These are phyloP conservation scores for Folsomia candida DNA, from an alignment of 2,888 invertebrate species.

Conservation along the genomic window DNA sequence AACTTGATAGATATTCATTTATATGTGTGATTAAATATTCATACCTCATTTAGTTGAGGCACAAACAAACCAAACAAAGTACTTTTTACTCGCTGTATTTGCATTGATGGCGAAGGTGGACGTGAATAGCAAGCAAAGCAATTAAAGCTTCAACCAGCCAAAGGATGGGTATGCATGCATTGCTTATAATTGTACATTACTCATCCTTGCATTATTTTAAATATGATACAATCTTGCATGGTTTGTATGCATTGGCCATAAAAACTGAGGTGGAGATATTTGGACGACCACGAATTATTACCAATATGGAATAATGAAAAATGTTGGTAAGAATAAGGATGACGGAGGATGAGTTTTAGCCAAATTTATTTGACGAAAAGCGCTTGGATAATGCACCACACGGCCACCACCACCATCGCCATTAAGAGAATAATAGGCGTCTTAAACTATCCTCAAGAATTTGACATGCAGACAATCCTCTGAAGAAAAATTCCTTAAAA, in stretches of 20 bases:
- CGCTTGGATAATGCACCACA: too few relatives aligned
- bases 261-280: background rate
- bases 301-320: background rate
- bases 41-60: background rate
- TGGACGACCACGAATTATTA: background rate
- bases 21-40: conserved; percentile 8
- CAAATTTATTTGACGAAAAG: background rate
- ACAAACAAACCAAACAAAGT: background rate
- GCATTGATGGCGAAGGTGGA: background rate
- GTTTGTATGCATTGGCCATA: too few relatives aligned
- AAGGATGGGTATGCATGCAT: background rate
- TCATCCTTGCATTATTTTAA: too few relatives aligned
- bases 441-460: background rate
- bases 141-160: background rate
- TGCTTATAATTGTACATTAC: too few relatives aligned
- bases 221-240: too few relatives aligned
- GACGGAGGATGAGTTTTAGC: too few relatives aligned
- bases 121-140: conserved; percentile 4
- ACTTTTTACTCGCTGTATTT: background rate
- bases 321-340: background rate
- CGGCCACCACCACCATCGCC: too few relatives aligned
- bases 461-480: background rate
- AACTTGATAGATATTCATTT: conserved; percentile 1
- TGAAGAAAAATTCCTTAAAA: background rate
- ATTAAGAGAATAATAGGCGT: background rate